Base-by-base conservation (phyloP, 2,113 vertebrate genomes). In the Buteo buteo region DNA sequence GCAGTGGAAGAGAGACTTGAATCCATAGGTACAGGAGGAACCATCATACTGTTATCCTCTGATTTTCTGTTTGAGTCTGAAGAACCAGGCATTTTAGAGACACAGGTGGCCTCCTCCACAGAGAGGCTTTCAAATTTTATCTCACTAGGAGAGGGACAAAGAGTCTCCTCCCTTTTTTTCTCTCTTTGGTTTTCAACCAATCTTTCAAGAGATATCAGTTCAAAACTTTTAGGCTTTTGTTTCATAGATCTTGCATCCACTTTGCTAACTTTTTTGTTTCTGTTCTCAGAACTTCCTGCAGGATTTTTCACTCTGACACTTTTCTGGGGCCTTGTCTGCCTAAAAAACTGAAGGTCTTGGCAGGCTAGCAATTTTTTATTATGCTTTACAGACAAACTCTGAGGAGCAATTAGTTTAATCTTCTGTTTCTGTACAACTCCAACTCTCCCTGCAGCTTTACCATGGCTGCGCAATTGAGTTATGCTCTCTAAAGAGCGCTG, bases 401-500 rank as follows among this genome's bases (percentile, higher is more conserved):
- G 98, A 54, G 98, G 97, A 65, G 96, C 64, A 40, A 96, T 98
- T 40, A 97, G 66, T 7, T 98, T 98, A 9, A 90, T 50, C 58
- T 96, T 97, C 26, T 84, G 95, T 17, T 67, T 93, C 82, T 86
- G 81, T 0, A 71, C 52, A 3, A 49, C 40, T 5, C 94, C 96
- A 4, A 99, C 90, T 6, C 90, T 91, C 11, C 98, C 96, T 3
- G 98, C 97, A 19, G 66, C 95, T 93, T 98, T 98, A 15, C 99
- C 99, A 7, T 99, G 52, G 69, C 96, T 95, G 21, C 98, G 98
- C 70, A 99, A 83, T 7, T 83, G 50, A 14, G 26, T 96, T 9
- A 98, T 6, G 5, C 28, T 92, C 6, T 98, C 98, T 24, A 97
- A 86, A 8, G 98, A 98, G 21, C 96, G 93, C 71, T 99, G 98